A percentile compares a stretch with the other conserved stretches of the same genome.
phyloP scores from a whole-genome alignment of 1,140 invertebrate genomes.

The Brachionus asplanchnoidis region DNA sequence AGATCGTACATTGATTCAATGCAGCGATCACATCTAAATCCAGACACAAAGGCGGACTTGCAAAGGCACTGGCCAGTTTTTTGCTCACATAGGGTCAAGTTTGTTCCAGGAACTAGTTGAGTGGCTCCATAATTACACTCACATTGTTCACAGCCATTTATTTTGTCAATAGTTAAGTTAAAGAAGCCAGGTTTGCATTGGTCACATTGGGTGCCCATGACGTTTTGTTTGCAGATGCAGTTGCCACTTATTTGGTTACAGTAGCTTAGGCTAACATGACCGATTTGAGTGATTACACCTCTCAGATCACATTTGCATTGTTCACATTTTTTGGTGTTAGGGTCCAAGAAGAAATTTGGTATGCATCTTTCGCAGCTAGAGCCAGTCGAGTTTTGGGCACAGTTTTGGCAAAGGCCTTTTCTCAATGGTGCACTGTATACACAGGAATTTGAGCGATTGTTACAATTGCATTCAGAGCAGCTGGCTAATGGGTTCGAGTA shows the following conservation, averaged over 20 bases:
- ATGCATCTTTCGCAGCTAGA: conserved; percentile 77
- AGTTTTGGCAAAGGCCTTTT: conserved; percentile 66
- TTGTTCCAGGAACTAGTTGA: conserved; percentile 53
- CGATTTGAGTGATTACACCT: conserved; percentile 74
- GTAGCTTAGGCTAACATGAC: conserved; percentile 68
- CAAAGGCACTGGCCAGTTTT: conserved; percentile 78
- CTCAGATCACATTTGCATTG: conserved; percentile 86
- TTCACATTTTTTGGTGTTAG: conserved; percentile 65
- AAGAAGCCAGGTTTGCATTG: conserved; percentile 81
- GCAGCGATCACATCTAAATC: conserved; percentile 79
- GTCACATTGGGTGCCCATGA: conserved; percentile 73
- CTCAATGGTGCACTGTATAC: background rate
- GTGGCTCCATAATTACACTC: conserved; percentile 48
- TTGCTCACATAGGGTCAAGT: conserved; percentile 73
- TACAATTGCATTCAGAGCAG: conserved; percentile 29
- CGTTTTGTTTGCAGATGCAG: conserved; percentile 67
- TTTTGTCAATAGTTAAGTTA: conserved; percentile 68
- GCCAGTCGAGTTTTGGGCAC: conserved; percentile 82
- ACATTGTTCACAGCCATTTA: conserved; percentile 73
- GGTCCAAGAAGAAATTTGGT: conserved; percentile 58
- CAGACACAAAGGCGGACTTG: conserved; percentile 84
- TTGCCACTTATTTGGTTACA: conserved; percentile 81
- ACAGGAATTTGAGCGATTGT: background rate
- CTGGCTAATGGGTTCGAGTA: background rate
- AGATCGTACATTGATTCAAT: conserved; percentile 72